These are phyloP conservation scores for Trachelus stipa DNA, from an alignment of 2,888 invertebrate genomes.

Conservation along the genomic window DNA sequence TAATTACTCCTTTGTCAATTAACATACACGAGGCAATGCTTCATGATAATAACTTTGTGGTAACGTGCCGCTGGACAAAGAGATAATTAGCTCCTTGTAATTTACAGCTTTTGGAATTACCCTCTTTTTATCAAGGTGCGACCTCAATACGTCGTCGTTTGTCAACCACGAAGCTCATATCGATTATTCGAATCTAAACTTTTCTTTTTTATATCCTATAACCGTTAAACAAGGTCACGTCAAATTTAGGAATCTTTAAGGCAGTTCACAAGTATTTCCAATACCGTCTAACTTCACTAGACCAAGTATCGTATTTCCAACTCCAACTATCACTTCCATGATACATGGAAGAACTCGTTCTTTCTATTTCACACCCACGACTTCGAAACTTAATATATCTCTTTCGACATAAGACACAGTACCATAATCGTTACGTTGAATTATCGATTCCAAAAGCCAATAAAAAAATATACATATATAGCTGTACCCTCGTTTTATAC, in stretches of 20 bases:
- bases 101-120: constrained; percentile 21
- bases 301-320: not conserved
- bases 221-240: no score
- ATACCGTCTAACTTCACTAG: not conserved
- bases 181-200: not conserved
- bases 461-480: not conserved
- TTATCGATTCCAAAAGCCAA: not conserved
- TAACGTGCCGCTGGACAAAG: constrained; percentile 38
- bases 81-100: constrained; percentile 39
- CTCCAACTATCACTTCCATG: not conserved
- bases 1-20: constrained; percentile 42
- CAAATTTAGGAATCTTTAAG: not conserved
- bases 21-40: constrained; percentile 41
- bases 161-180: not conserved
- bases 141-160: not conserved
- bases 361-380: not conserved
- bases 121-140: not conserved
- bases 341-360: not conserved
- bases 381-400: not conserved
- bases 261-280: not conserved
- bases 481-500: not conserved
- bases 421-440: not conserved
- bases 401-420: not conserved
- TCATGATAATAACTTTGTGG: constrained; percentile 50
- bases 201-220: no score